A percentile compares a stretch with the other conserved stretches of the same genome.
Evolutionary conservation across 64 coral and sea anemone species (phyloP).

Genomic region (Catalaphyllia jardinei): DNA sequence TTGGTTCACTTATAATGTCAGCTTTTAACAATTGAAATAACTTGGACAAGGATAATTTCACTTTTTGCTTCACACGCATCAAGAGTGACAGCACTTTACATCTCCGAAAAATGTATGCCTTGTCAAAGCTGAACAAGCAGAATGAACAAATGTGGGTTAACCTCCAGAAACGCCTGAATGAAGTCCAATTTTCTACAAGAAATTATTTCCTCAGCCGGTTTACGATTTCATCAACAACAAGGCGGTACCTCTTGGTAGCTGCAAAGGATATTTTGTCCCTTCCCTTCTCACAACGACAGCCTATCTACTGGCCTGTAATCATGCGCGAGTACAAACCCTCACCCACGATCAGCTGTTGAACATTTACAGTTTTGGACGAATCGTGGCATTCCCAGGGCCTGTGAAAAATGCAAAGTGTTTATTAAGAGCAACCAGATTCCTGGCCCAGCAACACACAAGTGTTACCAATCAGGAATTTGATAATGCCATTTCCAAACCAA

Average conservation of each 20-base stretch:
- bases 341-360: slow-evolving; percentile 23
- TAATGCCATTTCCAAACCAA: background rate
- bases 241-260: slow-evolving; percentile 29
- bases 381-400: slow-evolving; percentile 38
- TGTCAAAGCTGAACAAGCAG: slow-evolving; percentile 18
- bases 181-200: slow-evolving; percentile 24
- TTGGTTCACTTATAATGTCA: too few species aligned
- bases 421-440: slow-evolving; percentile 28
- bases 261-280: slow-evolving; percentile 32
- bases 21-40: too few species aligned
- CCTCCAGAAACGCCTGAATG: slow-evolving; percentile 34
- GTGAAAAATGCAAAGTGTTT: slow-evolving; percentile 38
- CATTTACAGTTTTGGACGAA: background rate
- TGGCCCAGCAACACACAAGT: background rate
- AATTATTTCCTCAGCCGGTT: background rate
- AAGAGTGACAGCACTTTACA: too few species aligned
- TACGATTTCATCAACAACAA: slow-evolving; percentile 33
- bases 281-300: slow-evolving; percentile 36
- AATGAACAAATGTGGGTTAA: slow-evolving; percentile 40
- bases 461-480: slow-evolving; percentile 17
- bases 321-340: slow-evolving; percentile 4
- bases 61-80: too few species aligned
- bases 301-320: background rate
- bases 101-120: background rate
- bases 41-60: too few species aligned